Evolutionary conservation across 2,113 vertebrate species (phyloP).

Genomic region (Hemichromis elongatus): DNA sequence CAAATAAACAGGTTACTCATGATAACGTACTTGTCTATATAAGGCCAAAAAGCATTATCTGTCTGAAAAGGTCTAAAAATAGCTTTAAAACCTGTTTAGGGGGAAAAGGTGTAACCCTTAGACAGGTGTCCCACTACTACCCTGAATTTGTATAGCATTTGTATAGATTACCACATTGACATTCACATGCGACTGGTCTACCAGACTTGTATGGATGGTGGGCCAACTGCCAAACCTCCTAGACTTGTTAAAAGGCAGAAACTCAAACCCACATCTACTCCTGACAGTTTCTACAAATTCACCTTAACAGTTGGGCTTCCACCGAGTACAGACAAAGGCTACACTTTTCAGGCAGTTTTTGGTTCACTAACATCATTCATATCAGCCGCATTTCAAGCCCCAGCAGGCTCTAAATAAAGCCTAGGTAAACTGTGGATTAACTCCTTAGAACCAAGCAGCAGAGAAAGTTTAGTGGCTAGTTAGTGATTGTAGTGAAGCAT

Average conservation of each 20-base stretch:
- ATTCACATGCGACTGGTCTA: background rate
- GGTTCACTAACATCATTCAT: background rate
- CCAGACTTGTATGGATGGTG: background rate
- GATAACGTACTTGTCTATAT: background rate
- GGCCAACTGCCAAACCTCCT: background rate
- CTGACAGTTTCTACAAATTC: background rate
- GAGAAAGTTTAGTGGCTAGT: background rate
- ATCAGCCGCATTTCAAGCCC: background rate
- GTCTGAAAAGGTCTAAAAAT: background rate
- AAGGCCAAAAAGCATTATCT: background rate
- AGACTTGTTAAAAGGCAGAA: rapidly evolving
- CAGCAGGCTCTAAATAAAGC: background rate
- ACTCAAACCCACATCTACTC: background rate
- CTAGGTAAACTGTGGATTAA: background rate
- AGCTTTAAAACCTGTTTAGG: background rate
- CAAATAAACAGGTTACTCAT: background rate
- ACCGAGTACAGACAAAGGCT: background rate
- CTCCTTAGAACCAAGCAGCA: background rate
- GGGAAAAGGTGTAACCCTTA: background rate
- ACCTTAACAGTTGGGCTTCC: background rate
- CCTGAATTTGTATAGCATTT: background rate
- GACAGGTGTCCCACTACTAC: background rate
- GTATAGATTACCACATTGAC: background rate
- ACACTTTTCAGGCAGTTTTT: rapidly evolving
- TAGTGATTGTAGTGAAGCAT: background rate